A percentile compares a stretch with the other conserved stretches of the same genome.
Evolutionary conservation across 2,888 invertebrate species (phyloP).

Genomic region (Scrobipalpa costella): DNA sequence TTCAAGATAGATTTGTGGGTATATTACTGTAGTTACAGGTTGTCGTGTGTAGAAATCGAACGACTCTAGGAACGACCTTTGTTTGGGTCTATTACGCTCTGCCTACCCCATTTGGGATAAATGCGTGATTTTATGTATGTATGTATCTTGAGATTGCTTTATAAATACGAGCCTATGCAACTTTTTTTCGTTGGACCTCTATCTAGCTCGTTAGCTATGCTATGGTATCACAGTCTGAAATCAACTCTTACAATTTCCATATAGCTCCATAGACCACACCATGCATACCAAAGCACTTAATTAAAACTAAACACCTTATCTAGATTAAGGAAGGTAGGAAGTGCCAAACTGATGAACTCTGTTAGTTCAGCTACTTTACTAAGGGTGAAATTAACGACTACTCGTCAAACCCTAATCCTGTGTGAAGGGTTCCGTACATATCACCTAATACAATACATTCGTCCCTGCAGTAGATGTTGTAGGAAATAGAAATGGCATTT

Average conservation of each 20-base stretch:
- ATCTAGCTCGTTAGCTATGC: no score
- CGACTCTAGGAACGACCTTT: no score
- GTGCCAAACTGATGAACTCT: slow-evolving; percentile 27
- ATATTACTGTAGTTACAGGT: no score
- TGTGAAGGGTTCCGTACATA: slow-evolving; percentile 61
- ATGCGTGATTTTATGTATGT: no score
- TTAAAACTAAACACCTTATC: slow-evolving; percentile 23
- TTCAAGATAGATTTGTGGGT: no score
- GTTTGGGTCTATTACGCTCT: no score
- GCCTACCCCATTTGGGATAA: no score
- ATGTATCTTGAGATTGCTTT: no score
- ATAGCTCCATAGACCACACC: not conserved
- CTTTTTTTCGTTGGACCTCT: no score
- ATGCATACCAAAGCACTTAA: slow-evolving; percentile 22
- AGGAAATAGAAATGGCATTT: not conserved
- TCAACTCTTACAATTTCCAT: not conserved
- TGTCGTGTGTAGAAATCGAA: no score
- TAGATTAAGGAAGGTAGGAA: slow-evolving; percentile 22
- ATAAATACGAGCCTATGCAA: no score
- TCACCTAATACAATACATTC: slow-evolving; percentile 64
- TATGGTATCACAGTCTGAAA: no score
- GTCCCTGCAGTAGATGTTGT: not conserved
- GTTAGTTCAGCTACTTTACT: slow-evolving; percentile 39
- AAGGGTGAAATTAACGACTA: slow-evolving; percentile 63
- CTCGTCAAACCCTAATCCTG: slow-evolving; percentile 62